Evolutionary conservation across 64 coral and sea anemone genomes (phyloP).

Genomic region (Stylophora pistillata): DNA sequence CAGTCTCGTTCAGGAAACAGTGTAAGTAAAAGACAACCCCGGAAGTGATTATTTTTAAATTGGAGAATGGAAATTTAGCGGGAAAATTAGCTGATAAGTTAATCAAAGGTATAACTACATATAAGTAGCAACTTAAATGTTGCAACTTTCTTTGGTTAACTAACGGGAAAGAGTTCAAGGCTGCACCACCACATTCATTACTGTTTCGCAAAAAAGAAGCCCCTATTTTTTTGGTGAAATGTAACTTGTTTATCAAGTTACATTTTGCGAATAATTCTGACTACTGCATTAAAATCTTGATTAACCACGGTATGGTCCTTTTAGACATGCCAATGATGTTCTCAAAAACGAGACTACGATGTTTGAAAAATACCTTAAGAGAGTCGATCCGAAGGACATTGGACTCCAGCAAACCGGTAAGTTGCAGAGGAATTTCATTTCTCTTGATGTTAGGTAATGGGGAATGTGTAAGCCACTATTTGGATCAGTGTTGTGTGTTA

Average conservation of each 20-base stretch:
- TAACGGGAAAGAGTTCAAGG: no score
- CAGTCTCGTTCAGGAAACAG: slow-evolving; percentile 89
- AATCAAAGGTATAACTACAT: no score
- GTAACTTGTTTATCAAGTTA: no score
- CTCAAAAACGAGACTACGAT: slow-evolving; percentile 97
- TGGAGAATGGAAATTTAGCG: neutral
- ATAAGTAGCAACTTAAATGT: no score
- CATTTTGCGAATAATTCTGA: no score
- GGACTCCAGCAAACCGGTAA: slow-evolving; percentile 67
- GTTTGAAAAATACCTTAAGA: slow-evolving; percentile 98
- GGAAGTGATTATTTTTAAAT: neutral
- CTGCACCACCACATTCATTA: no score
- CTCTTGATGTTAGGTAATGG: neutral
- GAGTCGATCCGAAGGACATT: slow-evolving; percentile 95
- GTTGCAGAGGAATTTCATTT: neutral
- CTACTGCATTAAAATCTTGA: neutral
- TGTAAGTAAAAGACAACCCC: slow-evolving; percentile 63
- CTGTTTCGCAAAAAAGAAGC: no score
- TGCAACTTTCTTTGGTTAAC: no score
- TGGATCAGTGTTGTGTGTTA: no score
- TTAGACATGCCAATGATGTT: slow-evolving; percentile 95
- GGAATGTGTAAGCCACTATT: no score
- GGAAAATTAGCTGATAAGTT: neutral
- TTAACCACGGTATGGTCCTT: neutral
- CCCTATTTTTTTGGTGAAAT: no score